Evolutionary conservation across 2,888 invertebrate species (phyloP), one percentile per base, ranked within the genome.

Genomic region (Pinctada fucata): DNA sequence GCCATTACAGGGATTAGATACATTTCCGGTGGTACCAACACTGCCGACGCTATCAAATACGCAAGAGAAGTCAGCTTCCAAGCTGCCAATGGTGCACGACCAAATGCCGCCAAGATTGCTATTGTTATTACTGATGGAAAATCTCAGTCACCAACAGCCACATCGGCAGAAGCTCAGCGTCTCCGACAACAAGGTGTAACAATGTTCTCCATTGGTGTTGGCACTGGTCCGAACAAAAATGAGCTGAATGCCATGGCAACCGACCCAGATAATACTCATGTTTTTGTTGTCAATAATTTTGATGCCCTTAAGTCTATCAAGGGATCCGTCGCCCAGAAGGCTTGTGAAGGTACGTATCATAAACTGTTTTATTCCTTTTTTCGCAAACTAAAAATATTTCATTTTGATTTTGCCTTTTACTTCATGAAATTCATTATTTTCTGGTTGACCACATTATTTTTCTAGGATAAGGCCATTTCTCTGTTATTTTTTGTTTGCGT

Each of bases 171-270:
- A 68, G 87, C 88, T 31, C 80, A 78, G 51, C 70, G 79, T n/a
- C 75, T 87, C 10, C 74, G 87, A n/a, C 81, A 85, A 65, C 73
- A 76, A 45, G 88, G 88, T 6, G 81, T 89, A 50, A 88, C 88
- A 0, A 83, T 89, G 2, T 88, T 89, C 81, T 87, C 89, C 63
- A 85, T 89, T 72, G 89, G 89, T 51, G 89, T 89, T 1, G 89
- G 89, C 4, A 48, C 78, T 6, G 86, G 86, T 2, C 84, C 86
- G 2, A 82, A 84, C 13, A 78, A 72, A 13, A 49, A 73, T 3
- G 89, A 89, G 66, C 80, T 89, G 16, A 84, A 88, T 58, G 80
- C 86, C 72, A 89, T 88, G 83, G 89, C 89, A 76, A 87, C 88
- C 1, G 86, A 88, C 47, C 88, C 88, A 3, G 88, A 88, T 78